These are phyloP conservation scores for Sclerurus mexicanus DNA, from an alignment of 2,113 vertebrate species.

Conservation along the genomic window DNA sequence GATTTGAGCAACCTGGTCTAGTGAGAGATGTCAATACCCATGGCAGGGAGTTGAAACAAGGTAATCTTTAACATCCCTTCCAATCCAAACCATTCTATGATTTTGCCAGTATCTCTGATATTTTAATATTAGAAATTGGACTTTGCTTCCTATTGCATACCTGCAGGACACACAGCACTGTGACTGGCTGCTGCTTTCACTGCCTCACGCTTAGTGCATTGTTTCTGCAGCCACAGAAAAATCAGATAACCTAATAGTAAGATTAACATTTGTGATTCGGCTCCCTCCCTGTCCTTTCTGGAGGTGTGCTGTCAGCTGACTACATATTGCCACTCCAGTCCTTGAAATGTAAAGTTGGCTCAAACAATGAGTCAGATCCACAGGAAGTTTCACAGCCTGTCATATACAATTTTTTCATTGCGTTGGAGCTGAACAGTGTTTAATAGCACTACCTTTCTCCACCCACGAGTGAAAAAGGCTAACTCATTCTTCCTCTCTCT, in stretches of 20 bases:
- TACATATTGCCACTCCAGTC: neutral
- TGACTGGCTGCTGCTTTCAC: neutral
- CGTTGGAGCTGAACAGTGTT: neutral
- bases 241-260: neutral
- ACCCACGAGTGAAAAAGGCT: slow-evolving; percentile 26
- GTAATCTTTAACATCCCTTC: neutral
- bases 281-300: neutral
- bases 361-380: slow-evolving; percentile 47
- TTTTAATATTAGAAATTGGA: neutral
- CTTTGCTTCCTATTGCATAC: neutral
- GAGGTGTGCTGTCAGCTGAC: neutral
- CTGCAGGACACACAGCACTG: neutral
- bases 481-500: slow-evolving; percentile 47
- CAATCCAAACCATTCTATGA: neutral
- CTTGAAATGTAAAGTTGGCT: slow-evolving; percentile 8
- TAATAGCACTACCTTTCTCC: neutral
- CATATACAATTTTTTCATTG: neutral
- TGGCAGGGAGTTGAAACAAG: neutral
- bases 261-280: neutral
- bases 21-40: neutral
- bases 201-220: neutral
- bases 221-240: slow-evolving; percentile 13
- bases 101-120: neutral
- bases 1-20: neutral
- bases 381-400: slow-evolving; percentile 34